Base-by-base conservation (phyloP, 2,797 vertebrate genomes). In the Gambusia yucatana region DNA sequence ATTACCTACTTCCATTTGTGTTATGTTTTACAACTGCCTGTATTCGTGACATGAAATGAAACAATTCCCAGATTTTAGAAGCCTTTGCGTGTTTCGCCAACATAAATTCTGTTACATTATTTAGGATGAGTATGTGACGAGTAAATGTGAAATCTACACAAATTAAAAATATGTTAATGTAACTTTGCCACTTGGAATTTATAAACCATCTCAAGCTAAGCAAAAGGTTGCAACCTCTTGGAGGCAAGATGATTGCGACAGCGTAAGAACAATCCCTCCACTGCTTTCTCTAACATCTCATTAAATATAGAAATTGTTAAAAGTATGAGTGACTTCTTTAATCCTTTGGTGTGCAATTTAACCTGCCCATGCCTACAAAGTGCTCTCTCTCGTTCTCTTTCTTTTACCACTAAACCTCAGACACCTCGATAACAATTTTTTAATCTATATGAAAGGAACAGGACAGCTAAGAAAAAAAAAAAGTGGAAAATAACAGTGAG, bases 401-500 rank as follows among this genome's bases (percentile, higher is more conserved):
- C n/a, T 28, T 33, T 63, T 63, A 20, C 7, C 33, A 63, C 61
- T 63, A 36, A 36, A 39, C 63, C 61, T 39, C 33, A 65, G 61
- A 7, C 33, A 39, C 61, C 36, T 65, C 63, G 25, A 25, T 22
- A 22, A 2, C 17, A 25, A 9, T 52, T 9, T 52, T 52, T 52
- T 52, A 25, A 52, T 22, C 33, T 22, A 11, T 1, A 41, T 10
- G 36, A 67, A 20, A 30, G 77, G 1, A 48, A 75, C 16, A 46
- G 25, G 57, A 72, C 75, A 41, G 20, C 59, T 76, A 52, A 41
- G 46, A 30, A 77, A 16, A 44, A 67, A 25, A 76, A 16, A 44
- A 22, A 61, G 39, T n/a, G 20, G n/a, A 39, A 48, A 52, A 77
- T 43, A 22, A 48, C 75, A 30, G 63, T 75, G 65, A 72, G 44